These are phyloP conservation scores for Aspidiotus destructor DNA, from an alignment of 2,888 invertebrate species.

Conservation along the genomic window DNA sequence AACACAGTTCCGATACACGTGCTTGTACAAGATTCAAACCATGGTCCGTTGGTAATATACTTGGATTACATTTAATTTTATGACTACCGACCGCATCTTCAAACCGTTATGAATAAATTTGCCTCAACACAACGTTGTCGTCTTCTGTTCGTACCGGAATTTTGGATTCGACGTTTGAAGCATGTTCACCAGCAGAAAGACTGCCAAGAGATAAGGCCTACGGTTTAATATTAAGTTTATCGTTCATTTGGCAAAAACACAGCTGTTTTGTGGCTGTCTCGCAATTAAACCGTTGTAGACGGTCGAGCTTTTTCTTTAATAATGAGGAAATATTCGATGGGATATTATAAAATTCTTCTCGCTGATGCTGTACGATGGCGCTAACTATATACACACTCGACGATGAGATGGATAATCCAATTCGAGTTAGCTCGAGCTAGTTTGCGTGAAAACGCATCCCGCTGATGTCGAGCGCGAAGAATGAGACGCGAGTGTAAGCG, in stretches of 20 bases:
- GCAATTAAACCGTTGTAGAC: constrained; percentile 25
- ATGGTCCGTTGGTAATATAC: background rate
- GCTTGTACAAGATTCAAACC: no score
- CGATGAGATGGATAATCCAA: no score
- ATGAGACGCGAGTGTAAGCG: background rate
- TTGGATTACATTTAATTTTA: constrained; percentile 31
- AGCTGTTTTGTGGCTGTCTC: constrained; percentile 26
- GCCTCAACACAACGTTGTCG: constrained; percentile 6
- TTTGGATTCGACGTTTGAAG: constrained; percentile 29
- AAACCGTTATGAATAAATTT: constrained; percentile 29
- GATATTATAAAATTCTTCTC: constrained; percentile 8
- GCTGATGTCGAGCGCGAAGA: no score
- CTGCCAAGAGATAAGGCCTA: constrained; percentile 28
- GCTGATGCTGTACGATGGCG: background rate
- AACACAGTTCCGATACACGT: no score
- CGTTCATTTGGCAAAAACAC: constrained; percentile 30
- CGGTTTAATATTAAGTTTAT: constrained; percentile 20
- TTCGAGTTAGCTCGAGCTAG: no score
- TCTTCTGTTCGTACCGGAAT: constrained; percentile 22
- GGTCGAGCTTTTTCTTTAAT: constrained; percentile 25
- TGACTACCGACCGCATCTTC: constrained; percentile 23
- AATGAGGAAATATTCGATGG: constrained; percentile 12
- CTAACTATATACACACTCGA: no score
- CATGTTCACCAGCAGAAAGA: constrained; percentile 30
- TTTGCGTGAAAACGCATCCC: no score